phyloP scores from a whole-genome alignment of 2,888 invertebrate species.

The Lithophane semibrunnea region DNA sequence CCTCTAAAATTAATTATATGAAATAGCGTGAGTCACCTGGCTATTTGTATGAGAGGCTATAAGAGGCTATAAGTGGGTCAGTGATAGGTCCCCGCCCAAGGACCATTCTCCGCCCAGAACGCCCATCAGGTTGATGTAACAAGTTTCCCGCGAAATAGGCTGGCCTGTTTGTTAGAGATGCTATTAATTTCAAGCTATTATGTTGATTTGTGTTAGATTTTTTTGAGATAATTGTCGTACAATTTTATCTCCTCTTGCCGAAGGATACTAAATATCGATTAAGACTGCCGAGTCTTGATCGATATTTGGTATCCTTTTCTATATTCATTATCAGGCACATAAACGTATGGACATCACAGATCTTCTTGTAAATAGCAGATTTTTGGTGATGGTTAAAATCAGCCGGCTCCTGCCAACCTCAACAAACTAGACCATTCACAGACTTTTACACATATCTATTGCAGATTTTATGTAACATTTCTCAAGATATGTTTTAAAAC shows the following conservation, averaged over 20 bases:
- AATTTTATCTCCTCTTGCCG: neutral
- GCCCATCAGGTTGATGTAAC: constrained; percentile 66
- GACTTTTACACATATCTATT: neutral
- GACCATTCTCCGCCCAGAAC: constrained; percentile 73
- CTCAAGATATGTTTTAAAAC: neutral
- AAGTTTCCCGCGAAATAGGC: constrained; percentile 69
- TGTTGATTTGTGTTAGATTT: neutral
- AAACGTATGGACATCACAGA: neutral
- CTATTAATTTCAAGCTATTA: constrained; percentile 59
- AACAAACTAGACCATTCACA: neutral
- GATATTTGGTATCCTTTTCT: too few relatives aligned
- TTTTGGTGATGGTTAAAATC: neutral
- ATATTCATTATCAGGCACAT: neutral
- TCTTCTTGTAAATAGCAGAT: neutral
- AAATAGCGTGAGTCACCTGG: constrained; percentile 76
- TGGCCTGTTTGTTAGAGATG: constrained; percentile 60
- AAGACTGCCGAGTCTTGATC: too few relatives aligned
- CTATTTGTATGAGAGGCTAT: constrained; percentile 55
- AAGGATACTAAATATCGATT: too few relatives aligned
- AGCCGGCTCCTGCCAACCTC: neutral
- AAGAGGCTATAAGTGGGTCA: constrained; percentile 67
- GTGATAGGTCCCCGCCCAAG: constrained; percentile 74
- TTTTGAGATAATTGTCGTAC: neutral
- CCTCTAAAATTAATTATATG: constrained; percentile 74
- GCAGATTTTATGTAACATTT: neutral